phyloP scores from a whole-genome alignment of 2,888 invertebrate species.

The Idaea straminata region DNA sequence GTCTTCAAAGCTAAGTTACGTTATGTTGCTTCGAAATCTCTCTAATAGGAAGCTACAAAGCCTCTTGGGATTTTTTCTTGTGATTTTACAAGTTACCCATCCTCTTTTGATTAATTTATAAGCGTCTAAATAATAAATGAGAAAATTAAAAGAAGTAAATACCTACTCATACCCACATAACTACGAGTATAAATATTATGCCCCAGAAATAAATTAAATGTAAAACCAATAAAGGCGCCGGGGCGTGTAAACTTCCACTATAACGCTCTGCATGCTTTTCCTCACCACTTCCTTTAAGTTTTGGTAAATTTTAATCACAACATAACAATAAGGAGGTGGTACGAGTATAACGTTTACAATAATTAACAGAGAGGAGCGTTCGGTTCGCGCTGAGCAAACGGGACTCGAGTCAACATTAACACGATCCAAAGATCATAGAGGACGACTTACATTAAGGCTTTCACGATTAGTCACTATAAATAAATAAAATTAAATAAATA shows the following conservation, averaged over 20 bases:
- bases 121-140: not conserved
- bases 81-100: not conserved
- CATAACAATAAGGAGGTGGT: constrained; percentile 37
- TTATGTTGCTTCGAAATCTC: no score
- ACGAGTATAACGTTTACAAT: constrained; percentile 43
- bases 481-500: not conserved
- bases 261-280: constrained; percentile 16
- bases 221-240: constrained; percentile 13
- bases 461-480: not conserved
- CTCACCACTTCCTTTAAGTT: constrained; percentile 17
- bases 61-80: no score
- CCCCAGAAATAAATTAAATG: constrained; percentile 7
- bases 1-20: no score
- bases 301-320: constrained; percentile 37
- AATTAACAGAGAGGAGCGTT: constrained; percentile 47
- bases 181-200: not conserved
- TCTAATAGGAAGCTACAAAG: no score
- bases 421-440: constrained; percentile 23
- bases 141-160: not conserved
- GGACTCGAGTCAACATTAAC: constrained; percentile 45
- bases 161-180: not conserved
- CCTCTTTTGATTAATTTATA: not conserved
- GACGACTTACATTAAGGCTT: constrained; percentile 9
- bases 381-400: constrained; percentile 23
- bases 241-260: constrained; percentile 18